A percentile compares a stretch with the other conserved stretches of the same genome.
phyloP scores from a whole-genome alignment of 92 coral and sea anemone species.

The Palythoa grandis region DNA sequence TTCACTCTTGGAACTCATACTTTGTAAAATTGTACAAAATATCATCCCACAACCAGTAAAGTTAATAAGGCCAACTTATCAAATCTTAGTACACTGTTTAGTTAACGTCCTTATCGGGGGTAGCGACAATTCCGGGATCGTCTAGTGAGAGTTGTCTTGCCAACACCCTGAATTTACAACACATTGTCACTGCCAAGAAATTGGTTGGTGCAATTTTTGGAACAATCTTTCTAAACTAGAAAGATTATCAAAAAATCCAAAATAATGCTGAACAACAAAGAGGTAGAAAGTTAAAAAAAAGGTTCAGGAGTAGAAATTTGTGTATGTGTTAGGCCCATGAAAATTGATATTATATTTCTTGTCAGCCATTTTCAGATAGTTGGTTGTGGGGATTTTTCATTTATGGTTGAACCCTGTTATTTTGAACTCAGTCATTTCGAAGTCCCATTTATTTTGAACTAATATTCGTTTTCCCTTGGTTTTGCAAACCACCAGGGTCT shows the following conservation, averaged over 20 bases:
- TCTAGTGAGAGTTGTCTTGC: slow-evolving; percentile 94
- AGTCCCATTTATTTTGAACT: no score
- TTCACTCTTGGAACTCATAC: neutral
- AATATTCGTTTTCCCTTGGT: no score
- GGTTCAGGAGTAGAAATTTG: no score
- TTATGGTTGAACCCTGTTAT: no score
- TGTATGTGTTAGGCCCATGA: no score
- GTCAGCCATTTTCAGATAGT: no score
- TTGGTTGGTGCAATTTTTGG: slow-evolving; percentile 99
- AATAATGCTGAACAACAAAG: no score
- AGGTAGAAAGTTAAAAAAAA: no score
- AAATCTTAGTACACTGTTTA: neutral
- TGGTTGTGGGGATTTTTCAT: no score
- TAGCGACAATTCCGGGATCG: slow-evolving; percentile 94
- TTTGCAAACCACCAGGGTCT: no score
- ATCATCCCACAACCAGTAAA: slow-evolving; percentile 44
- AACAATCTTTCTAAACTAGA: slow-evolving; percentile 56
- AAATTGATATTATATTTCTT: no score
- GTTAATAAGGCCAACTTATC: neutral
- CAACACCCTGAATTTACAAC: slow-evolving; percentile 89
- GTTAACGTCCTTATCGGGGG: slow-evolving; percentile 99
- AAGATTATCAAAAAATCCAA: neutral
- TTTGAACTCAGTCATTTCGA: no score
- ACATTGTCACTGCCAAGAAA: slow-evolving; percentile 79
- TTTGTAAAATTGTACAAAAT: neutral